phyloP scores from a whole-genome alignment of 2,113 vertebrate genomes.

The Lasiurus borealis region DNA sequence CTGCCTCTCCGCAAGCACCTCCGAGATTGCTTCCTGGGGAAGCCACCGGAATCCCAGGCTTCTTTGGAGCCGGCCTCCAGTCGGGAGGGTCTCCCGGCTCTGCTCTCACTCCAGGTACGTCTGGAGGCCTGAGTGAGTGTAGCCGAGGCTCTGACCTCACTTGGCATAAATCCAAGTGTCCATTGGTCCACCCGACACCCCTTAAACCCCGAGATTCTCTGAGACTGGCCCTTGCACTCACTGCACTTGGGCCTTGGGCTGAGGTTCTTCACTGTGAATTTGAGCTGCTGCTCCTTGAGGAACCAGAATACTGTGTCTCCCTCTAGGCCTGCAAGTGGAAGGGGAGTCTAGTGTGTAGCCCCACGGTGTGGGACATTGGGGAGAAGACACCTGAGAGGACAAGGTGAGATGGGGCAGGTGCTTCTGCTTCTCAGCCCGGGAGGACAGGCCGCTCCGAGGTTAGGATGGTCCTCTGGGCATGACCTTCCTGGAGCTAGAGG shows the following conservation, averaged over 20 bases:
- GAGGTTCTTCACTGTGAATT: background rate
- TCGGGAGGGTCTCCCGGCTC: background rate
- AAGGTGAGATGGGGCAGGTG: no score
- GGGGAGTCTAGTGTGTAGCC: background rate
- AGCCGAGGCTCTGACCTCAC: background rate
- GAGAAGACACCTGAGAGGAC: background rate
- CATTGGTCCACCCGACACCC: background rate
- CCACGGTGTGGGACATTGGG: background rate
- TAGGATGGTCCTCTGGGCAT: background rate
- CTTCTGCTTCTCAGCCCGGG: background rate
- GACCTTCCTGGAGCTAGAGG: background rate
- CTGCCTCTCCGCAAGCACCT: background rate
- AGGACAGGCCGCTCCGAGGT: background rate
- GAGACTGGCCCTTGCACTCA: background rate
- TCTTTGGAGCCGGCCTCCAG: background rate
- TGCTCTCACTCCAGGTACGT: background rate
- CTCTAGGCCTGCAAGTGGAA: background rate
- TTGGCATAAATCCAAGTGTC: background rate
- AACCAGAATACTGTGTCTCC: background rate
- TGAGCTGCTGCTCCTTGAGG: background rate
- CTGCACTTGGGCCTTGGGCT: background rate
- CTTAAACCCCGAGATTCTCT: background rate
- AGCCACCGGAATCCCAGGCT: background rate
- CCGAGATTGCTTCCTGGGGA: background rate
- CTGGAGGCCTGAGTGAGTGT: background rate